These are phyloP conservation scores for Fulica atra DNA, from an alignment of 2,113 vertebrate species.

Conservation along the genomic window DNA sequence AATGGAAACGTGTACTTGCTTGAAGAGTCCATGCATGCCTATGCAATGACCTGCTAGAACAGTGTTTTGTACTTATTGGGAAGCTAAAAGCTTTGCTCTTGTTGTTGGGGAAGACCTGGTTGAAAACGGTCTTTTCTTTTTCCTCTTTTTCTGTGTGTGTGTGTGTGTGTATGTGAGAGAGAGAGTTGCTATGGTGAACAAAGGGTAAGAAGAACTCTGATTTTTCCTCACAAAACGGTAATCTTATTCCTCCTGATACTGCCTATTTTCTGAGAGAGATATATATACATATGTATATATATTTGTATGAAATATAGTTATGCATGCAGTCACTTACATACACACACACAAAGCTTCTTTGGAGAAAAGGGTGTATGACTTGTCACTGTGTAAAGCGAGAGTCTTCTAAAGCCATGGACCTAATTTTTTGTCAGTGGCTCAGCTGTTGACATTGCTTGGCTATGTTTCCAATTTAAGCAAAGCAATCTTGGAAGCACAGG, in stretches of 20 bases:
- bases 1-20: not conserved
- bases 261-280: not conserved
- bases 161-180: not conserved
- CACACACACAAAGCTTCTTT: not conserved
- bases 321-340: not conserved
- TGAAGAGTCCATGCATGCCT: not conserved
- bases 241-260: not conserved
- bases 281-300: not conserved
- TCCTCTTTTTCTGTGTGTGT: not conserved
- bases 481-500: conserved; percentile 27
- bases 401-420: not conserved
- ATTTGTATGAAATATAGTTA: not conserved
- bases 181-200: conserved; percentile 58
- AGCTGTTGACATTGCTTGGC: conserved; percentile 7
- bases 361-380: not conserved
- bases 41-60: conserved; percentile 3
- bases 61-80: conserved; percentile 1
- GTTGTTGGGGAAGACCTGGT: not conserved
- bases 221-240: conserved; percentile 4
- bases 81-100: conserved; percentile 35
- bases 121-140: conserved; percentile 10
- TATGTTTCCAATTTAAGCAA: conserved; percentile 32
- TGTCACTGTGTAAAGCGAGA: not conserved
- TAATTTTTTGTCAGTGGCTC: conserved; percentile 33
- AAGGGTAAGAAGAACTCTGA: not conserved